Evolutionary conservation across 2,113 vertebrate genomes (phyloP).

Genomic region (Nibea albiflora): DNA sequence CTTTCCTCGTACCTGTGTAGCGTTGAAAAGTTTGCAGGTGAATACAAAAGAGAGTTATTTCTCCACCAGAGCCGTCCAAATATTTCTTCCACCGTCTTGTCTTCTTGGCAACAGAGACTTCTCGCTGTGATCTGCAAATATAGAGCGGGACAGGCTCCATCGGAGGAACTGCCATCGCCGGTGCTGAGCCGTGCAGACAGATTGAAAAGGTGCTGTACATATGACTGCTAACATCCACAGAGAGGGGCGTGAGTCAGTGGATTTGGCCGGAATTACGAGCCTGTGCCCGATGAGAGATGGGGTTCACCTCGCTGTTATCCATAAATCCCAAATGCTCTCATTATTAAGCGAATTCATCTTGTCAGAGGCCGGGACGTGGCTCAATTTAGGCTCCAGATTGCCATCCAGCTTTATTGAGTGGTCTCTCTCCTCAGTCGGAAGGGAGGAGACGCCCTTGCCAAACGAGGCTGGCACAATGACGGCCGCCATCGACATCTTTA

Average conservation of each 20-base stretch:
- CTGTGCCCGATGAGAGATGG: slow-evolving; percentile 27
- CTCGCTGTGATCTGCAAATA: slow-evolving; percentile 37
- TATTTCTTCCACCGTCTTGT: slow-evolving; percentile 38
- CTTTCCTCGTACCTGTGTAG: slow-evolving; percentile 21
- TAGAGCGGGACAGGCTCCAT: slow-evolving; percentile 23
- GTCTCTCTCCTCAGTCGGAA: slow-evolving; percentile 38
- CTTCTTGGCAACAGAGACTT: slow-evolving; percentile 37
- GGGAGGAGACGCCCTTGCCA: slow-evolving; percentile 65
- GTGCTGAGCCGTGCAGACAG: slow-evolving; percentile 15
- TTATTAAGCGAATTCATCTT: slow-evolving; percentile 74
- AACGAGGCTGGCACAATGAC: slow-evolving; percentile 47
- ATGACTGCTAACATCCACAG: slow-evolving; percentile 29
- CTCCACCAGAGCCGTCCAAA: slow-evolving; percentile 26
- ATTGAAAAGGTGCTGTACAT: slow-evolving; percentile 34
- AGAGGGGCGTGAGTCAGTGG: slow-evolving; percentile 31
- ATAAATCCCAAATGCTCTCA: slow-evolving; percentile 69
- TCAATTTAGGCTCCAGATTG: slow-evolving; percentile 66
- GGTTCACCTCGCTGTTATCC: slow-evolving; percentile 31
- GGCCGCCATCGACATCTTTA: slow-evolving; percentile 67
- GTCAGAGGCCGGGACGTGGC: slow-evolving; percentile 52
- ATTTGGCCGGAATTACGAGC: slow-evolving; percentile 50
- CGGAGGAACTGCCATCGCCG: slow-evolving; percentile 14
- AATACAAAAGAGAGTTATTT: slow-evolving; percentile 21
- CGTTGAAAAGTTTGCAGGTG: slow-evolving; percentile 19
- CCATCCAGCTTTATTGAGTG: slow-evolving; percentile 66